Percentiles rank a stretch among this genome's conserved stretches.
These are phyloP conservation scores for Spilarctia lutea DNA, from an alignment of 2,888 invertebrate genomes.

Conservation along the genomic window DNA sequence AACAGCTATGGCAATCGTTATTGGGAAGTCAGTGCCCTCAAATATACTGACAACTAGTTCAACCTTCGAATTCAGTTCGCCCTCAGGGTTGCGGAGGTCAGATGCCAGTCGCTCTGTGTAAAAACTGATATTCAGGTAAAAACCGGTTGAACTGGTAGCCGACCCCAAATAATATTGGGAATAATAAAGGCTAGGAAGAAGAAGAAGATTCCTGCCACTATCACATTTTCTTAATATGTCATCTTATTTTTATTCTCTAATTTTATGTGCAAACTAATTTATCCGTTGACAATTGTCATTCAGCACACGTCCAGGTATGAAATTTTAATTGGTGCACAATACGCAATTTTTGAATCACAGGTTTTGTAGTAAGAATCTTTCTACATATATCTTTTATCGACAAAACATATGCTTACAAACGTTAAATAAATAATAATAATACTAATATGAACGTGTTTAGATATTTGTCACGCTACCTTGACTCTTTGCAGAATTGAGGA, in stretches of 20 bases:
- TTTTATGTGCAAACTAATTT: neutral
- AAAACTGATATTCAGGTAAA: too few species aligned
- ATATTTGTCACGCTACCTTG: neutral
- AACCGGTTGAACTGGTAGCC: too few species aligned
- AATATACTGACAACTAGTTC: too few species aligned
- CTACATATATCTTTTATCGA: neutral
- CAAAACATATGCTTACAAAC: neutral
- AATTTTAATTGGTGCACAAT: neutral
- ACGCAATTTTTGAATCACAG: neutral
- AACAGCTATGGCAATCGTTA: too few species aligned
- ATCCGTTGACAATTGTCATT: neutral
- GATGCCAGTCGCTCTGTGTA: too few species aligned
- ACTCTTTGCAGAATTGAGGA: neutral
- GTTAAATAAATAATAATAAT: neutral
- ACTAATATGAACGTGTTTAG: neutral
- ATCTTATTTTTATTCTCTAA: neutral
- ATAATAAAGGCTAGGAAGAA: too few species aligned
- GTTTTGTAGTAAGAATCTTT: neutral
- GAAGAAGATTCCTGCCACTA: too few species aligned
- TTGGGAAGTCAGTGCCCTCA: too few species aligned
- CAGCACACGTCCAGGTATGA: neutral
- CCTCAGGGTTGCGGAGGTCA: too few species aligned
- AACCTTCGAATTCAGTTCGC: too few species aligned
- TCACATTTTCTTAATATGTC: neutral
- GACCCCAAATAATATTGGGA: too few species aligned